A percentile compares a stretch with the other conserved stretches of the same genome.
Evolutionary conservation across 2,888 invertebrate genomes (phyloP).

Genomic region (Cheilosia vernalis): DNA sequence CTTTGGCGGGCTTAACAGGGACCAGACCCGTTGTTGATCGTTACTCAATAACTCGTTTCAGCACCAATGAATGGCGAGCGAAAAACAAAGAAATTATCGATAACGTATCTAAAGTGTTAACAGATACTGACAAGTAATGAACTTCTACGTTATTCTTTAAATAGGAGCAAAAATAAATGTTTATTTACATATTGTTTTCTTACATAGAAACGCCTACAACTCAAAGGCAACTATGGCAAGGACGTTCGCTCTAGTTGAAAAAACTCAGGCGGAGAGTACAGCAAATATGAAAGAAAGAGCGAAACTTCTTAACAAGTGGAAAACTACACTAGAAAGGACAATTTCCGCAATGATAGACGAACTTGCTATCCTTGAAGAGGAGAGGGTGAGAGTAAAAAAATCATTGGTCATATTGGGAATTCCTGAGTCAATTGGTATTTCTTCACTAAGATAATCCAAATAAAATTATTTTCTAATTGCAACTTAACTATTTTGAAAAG

Average conservation of each 20-base stretch:
- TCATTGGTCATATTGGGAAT: slow-evolving; percentile 87
- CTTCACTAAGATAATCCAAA: background rate
- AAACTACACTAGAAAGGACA: slow-evolving; percentile 89
- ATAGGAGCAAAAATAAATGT: background rate
- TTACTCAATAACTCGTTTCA: slow-evolving; percentile 89
- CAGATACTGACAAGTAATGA: slow-evolving; percentile 84
- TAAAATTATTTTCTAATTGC: background rate
- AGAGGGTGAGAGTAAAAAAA: slow-evolving; percentile 87
- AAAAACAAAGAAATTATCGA: slow-evolving; percentile 85
- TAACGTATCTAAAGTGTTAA: slow-evolving; percentile 83
- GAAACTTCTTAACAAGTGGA: slow-evolving; percentile 89
- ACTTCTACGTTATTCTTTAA: slow-evolving; percentile 20
- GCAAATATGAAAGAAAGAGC: slow-evolving; percentile 87
- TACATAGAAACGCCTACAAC: slow-evolving; percentile 85
- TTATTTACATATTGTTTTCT: background rate
- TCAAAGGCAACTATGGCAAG: slow-evolving; percentile 87
- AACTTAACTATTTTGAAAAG: slow-evolving; percentile 76
- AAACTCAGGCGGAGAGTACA: slow-evolving; percentile 88
- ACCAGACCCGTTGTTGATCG: slow-evolving; percentile 90
- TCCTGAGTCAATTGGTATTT: slow-evolving; percentile 88
- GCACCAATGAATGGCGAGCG: slow-evolving; percentile 89
- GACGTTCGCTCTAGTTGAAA: slow-evolving; percentile 87
- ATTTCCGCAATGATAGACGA: slow-evolving; percentile 89
- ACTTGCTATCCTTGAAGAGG: slow-evolving; percentile 87
- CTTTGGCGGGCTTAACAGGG: slow-evolving; percentile 88